phyloP scores from a whole-genome alignment of 2,888 invertebrate species.

The Pyralis farinalis region DNA sequence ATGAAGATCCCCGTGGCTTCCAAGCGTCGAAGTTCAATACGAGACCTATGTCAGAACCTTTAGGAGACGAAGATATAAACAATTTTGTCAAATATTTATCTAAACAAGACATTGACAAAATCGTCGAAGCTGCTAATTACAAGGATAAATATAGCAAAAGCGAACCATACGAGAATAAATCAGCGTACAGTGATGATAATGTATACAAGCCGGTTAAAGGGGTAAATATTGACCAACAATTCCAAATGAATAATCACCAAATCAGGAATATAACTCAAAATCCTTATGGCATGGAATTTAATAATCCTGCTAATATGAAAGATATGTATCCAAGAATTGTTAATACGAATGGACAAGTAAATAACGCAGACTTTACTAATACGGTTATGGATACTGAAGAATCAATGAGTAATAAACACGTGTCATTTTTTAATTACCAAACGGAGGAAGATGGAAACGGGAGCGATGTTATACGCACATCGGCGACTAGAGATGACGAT shows the following conservation, averaged over 20 bases:
- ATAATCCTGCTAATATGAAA: conserved; percentile 6
- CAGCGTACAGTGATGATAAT: not conserved
- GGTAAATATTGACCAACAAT: not conserved
- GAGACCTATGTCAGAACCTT: conserved; percentile 43
- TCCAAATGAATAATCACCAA: conserved; percentile 18
- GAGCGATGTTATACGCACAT: conserved; percentile 11
- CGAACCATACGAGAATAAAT: conserved; percentile 4
- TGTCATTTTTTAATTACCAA: conserved; percentile 23
- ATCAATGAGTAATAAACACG: conserved; percentile 25
- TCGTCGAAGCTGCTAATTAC: conserved; percentile 50
- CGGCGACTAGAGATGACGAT: too few relatives aligned
- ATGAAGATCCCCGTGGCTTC: conserved; percentile 31
- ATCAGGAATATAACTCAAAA: conserved; percentile 13
- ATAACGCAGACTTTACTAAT: conserved; percentile 11
- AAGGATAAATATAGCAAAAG: conserved; percentile 17
- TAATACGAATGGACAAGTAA: not conserved
- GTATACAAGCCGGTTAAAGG: not conserved
- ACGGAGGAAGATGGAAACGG: conserved; percentile 27
- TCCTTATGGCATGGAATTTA: conserved; percentile 12
- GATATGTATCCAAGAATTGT: conserved; percentile 1
- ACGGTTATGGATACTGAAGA: conserved; percentile 27
- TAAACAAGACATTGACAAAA: conserved; percentile 61
- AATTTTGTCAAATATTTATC: conserved; percentile 61
- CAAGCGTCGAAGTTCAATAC: conserved; percentile 57
- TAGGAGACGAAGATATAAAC: conserved; percentile 57